phyloP scores from a whole-genome alignment of 2,797 vertebrate species.

The Myiotriccus ornatus region DNA sequence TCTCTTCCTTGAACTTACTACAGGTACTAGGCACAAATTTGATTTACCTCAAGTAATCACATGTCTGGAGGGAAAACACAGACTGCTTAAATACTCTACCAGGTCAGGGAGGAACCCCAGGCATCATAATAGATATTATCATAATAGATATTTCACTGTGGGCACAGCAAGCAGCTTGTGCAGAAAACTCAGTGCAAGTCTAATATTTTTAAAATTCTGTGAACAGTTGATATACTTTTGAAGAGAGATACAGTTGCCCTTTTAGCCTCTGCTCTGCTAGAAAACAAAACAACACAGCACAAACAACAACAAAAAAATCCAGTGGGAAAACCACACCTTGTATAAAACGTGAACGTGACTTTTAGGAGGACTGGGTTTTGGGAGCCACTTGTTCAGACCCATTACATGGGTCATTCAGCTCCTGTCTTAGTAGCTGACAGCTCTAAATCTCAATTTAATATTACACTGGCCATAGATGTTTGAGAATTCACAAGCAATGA shows the following conservation, averaged over 20 bases:
- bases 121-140: background rate
- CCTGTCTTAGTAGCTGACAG: background rate
- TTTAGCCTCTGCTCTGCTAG: background rate
- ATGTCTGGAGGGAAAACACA: background rate
- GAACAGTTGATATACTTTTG: background rate
- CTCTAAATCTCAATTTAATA: background rate
- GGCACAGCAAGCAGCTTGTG: background rate
- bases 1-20: background rate
- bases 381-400: background rate
- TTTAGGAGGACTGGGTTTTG: background rate
- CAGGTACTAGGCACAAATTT: background rate
- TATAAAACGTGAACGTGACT: background rate
- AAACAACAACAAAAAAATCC: background rate
- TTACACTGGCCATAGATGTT: background rate
- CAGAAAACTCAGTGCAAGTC: background rate
- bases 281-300: background rate
- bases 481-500: background rate
- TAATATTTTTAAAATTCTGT: background rate
- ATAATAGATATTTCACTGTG: background rate
- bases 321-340: background rate
- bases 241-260: background rate
- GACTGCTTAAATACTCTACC: background rate
- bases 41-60: background rate
- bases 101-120: background rate
- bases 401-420: background rate